Evolutionary conservation across 2,797 vertebrate genomes (phyloP).

Genomic region (Amniataba percoides): DNA sequence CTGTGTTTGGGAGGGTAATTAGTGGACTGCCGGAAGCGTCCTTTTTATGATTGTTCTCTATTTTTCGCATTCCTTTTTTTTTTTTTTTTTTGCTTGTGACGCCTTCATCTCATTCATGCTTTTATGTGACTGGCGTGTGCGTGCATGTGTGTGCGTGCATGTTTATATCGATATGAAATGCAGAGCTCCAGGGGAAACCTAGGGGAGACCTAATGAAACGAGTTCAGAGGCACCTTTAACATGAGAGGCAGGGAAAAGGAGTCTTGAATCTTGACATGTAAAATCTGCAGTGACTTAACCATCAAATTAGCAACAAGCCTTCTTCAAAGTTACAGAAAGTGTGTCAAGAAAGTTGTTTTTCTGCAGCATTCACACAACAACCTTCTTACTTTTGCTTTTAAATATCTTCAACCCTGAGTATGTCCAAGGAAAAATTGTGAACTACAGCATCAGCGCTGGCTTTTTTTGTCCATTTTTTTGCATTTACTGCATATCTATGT

Average conservation of each 20-base stretch:
- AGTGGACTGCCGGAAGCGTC: constrained; percentile 70
- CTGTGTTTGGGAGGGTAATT: constrained; percentile 81
- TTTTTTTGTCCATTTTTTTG: constrained; percentile 26
- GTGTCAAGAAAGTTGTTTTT: not conserved
- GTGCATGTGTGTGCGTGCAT: not conserved
- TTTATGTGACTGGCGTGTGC: constrained; percentile 57
- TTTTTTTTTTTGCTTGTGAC: constrained; percentile 47
- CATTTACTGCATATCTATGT: not conserved
- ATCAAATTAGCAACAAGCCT: constrained; percentile 27
- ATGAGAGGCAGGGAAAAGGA: not conserved
- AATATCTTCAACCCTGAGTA: not conserved
- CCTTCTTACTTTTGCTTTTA: not conserved
- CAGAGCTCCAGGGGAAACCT: constrained; percentile 18
- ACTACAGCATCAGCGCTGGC: not conserved
- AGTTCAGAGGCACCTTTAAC: constrained; percentile 38
- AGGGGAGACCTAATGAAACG: constrained; percentile 11
- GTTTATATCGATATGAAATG: constrained; percentile 36
- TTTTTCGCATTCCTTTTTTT: constrained; percentile 62
- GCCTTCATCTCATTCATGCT: constrained; percentile 71
- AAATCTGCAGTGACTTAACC: constrained; percentile 18
- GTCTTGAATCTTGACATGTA: constrained; percentile 7
- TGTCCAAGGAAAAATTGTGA: not conserved
- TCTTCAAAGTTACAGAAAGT: constrained; percentile 4
- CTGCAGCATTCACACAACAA: constrained; percentile 4
- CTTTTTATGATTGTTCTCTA: constrained; percentile 75